Conservation (phyloP, 2,113 vertebrate species). For the Tympanuchus pallidicinctus region DNA sequence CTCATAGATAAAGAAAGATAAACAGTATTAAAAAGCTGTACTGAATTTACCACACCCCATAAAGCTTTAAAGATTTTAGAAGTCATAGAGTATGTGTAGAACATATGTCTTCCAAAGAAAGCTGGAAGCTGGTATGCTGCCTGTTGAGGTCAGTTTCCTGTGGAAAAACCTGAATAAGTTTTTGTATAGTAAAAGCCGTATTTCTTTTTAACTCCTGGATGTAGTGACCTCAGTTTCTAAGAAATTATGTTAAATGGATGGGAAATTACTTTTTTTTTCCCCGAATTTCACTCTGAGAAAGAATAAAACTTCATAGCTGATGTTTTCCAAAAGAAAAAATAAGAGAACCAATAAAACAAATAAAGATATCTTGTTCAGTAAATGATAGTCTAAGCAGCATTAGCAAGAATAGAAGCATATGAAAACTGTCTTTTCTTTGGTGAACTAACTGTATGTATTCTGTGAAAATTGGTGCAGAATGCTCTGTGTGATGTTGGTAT, state of each 20-base stretch:
- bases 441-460: not conserved
- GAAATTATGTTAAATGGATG: not conserved
- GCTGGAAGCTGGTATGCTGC: not conserved
- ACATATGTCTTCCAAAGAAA: not conserved
- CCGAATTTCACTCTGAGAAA: not conserved
- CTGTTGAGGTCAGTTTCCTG: not conserved
- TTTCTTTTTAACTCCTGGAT: not conserved
- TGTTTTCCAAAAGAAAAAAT: not conserved
- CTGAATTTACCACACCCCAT: not conserved
- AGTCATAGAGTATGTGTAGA: not conserved
- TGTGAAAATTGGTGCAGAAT: not conserved
- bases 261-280: not conserved
- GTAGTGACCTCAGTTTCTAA: not conserved
- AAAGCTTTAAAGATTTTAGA: not conserved
- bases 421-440: not conserved
- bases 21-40: not conserved
- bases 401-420: not conserved
- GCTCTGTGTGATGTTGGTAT: constrained; percentile 9
- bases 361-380: not conserved
- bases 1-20: not conserved
- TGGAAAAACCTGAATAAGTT: not conserved
- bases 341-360: not conserved
- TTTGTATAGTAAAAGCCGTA: not conserved
- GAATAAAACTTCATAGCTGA: not conserved
- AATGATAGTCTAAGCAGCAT: not conserved